Base-by-base conservation (phyloP, 1,140 invertebrate species). In the Cydia splendana region DNA sequence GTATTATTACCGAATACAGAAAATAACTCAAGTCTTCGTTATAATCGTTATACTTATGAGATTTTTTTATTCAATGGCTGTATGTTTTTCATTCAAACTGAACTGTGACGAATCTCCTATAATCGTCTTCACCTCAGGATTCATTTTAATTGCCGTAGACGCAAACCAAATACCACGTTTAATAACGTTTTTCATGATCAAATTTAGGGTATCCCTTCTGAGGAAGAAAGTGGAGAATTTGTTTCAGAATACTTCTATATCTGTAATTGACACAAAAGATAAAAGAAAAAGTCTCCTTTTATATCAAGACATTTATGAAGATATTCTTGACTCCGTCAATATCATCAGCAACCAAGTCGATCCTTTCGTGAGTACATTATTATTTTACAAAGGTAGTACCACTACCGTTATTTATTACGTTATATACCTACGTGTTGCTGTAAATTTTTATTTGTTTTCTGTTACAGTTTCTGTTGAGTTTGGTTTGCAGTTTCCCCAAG, bases 131-230 rank as follows among this genome's bases (percentile, higher is more conserved):
- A 71, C 34, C n/a, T 42, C 67, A 4, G 67, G 30, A 34, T 71
- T 71, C 5, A 38, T 71, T 38, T 42, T 71, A 15, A 71, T 71
- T 71, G 67, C 67, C 9, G 67, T 71, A 18, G 67, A 71, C 10
- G n/a, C 34, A 18, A 71, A 71, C 34, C 67, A 71, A 18, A 45
- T 71, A 18, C 67, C 67, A 10, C 30, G 67, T 18, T 42, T 71
- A 18, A 18, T 71, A 38, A 30, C 34, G 15, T 71, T 71, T 42
- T 42, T 18, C n/a, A 18, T 71, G 30, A 71, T 71, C 34, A 71
- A 42, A 18, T 71, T 38, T 38, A 71, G 67, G 34, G 18, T 71
- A 10, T 38, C 30, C 2, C 34, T 71, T 9, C 6, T 71, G 2
- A 71, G 67, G 9, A 71, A 9, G 0, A 38, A 24, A 38, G 5